Evolutionary conservation across 2,797 vertebrate genomes (phyloP), one percentile per base, ranked within the genome.

Genomic region (Sternarchorhynchus goeldii): DNA sequence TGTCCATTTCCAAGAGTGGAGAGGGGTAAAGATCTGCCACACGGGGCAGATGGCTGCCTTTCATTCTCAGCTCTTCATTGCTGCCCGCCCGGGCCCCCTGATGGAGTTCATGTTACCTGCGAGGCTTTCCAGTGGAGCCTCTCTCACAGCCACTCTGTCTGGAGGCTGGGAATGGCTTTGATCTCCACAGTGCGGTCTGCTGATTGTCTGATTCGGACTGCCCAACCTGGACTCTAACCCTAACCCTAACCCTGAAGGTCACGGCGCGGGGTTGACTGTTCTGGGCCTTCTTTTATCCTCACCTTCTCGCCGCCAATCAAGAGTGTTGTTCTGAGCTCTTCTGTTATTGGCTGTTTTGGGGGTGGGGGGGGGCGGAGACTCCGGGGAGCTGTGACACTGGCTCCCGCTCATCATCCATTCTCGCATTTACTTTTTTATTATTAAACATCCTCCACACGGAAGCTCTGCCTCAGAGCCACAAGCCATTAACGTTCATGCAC

Each of bases 361-460:
- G 10, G 14, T 12, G 10, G 45, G 12, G 10, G 8, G 45, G 45
- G 45, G 70, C 65, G 5, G 57, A 75, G 71, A 21, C 73, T 80
- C 65, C 16, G 66, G 83, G 67, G 77, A 82, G 60, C 58, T 60
- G 57, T 6, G 56, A 67, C 69, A 81, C 20, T 2, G 50, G 58
- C 70, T 76, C 45, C 78, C 66, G 75, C 75, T 67, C 74, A 80
- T 80, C 74, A 84, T 70, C 76, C 77, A 73, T 81, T 50, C 78
- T 75, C 58, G 20, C 70, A 76, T 81, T 80, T 75, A 80, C 77
- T 5, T 84, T 86, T 87, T 85, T 81, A 84, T 86, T 86, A 86
- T 85, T 85, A 75, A 84, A 82, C 83, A 86, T 74, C 80, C 75
- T 74, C 63, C 56, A 59, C 84, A 81, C 75, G 70, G 77, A 80